phyloP scores from a whole-genome alignment of 2,888 invertebrate species.

The Drosophila nr. medialis region DNA sequence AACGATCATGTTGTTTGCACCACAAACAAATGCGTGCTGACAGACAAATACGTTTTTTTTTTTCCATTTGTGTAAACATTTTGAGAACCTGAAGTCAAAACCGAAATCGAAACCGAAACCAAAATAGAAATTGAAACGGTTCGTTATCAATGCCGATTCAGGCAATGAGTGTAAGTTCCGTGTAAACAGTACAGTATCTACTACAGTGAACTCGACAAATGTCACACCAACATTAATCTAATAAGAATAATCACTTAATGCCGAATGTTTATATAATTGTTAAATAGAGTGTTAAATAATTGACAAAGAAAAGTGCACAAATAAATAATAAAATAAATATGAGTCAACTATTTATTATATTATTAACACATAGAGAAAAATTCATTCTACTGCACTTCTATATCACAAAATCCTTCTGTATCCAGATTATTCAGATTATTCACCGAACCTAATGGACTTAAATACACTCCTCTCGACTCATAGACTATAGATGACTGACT shows the following conservation, averaged over 20 bases:
- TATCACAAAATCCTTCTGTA: not conserved
- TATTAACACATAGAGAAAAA: not conserved
- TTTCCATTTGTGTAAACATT: slow-evolving; percentile 35
- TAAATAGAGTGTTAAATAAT: not conserved
- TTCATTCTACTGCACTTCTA: not conserved
- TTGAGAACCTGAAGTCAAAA: not conserved
- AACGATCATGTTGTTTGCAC: slow-evolving; percentile 54
- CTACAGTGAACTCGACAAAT: not conserved
- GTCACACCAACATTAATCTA: not conserved
- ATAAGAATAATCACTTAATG: not conserved
- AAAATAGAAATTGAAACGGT: not conserved
- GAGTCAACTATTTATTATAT: not conserved
- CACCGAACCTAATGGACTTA: not conserved
- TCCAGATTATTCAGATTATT: not conserved
- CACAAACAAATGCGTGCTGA: slow-evolving; percentile 39
- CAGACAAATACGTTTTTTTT: not conserved
- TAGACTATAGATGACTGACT: not conserved
- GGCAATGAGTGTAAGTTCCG: slow-evolving; percentile 23
- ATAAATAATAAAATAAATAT: not conserved
- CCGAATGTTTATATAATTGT: not conserved
- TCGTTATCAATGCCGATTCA: slow-evolving; percentile 31
- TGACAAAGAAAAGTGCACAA: too few species aligned
- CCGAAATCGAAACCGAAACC: slow-evolving; percentile 2
- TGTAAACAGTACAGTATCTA: slow-evolving; percentile 10
- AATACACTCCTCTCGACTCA: not conserved